phyloP scores from a whole-genome alignment of 2,888 invertebrate species.

The Mesorhabditis belari region DNA sequence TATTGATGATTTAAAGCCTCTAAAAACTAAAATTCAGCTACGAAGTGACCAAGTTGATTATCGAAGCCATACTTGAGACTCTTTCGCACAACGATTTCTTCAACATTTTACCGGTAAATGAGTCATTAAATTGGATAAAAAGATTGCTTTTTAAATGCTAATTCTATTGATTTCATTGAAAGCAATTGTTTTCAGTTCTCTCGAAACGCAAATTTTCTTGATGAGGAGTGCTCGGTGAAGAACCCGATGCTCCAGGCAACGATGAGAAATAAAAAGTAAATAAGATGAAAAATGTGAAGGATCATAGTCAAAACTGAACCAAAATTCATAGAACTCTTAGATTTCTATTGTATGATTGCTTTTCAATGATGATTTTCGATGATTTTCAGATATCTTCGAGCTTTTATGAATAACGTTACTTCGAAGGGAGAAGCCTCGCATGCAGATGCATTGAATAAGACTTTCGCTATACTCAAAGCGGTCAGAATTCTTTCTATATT shows the following conservation, averaged over 20 bases:
- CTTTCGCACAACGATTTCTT: slow-evolving; percentile 96
- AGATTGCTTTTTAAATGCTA: too few relatives aligned
- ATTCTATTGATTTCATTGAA: too few relatives aligned
- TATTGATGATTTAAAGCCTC: too few relatives aligned
- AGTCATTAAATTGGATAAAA: background rate
- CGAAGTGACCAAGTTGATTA: slow-evolving; percentile 83
- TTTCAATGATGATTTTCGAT: too few relatives aligned
- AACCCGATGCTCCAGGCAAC: slow-evolving; percentile 74
- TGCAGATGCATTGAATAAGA: slow-evolving; percentile 71
- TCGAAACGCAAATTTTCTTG: slow-evolving; percentile 68
- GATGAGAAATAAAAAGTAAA: slow-evolving; percentile 56
- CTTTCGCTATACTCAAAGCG: slow-evolving; percentile 66
- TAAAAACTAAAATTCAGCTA: slow-evolving; percentile 55
- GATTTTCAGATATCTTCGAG: slow-evolving; percentile 8
- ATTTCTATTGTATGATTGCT: too few relatives aligned
- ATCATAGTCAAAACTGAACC: background rate
- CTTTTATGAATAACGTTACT: slow-evolving; percentile 62
- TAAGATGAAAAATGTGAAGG: too few relatives aligned
- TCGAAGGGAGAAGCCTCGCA: slow-evolving; percentile 78
- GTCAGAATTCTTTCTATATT: too few relatives aligned
- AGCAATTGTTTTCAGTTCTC: slow-evolving; percentile 66
- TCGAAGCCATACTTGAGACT: slow-evolving; percentile 80
- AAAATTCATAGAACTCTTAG: background rate
- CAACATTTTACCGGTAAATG: slow-evolving; percentile 70
- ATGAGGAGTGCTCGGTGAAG: slow-evolving; percentile 54